A percentile compares a stretch with the other conserved stretches of the same genome.
phyloP scores from a whole-genome alignment of 2,797 vertebrate genomes.

The Fringilla coelebs region DNA sequence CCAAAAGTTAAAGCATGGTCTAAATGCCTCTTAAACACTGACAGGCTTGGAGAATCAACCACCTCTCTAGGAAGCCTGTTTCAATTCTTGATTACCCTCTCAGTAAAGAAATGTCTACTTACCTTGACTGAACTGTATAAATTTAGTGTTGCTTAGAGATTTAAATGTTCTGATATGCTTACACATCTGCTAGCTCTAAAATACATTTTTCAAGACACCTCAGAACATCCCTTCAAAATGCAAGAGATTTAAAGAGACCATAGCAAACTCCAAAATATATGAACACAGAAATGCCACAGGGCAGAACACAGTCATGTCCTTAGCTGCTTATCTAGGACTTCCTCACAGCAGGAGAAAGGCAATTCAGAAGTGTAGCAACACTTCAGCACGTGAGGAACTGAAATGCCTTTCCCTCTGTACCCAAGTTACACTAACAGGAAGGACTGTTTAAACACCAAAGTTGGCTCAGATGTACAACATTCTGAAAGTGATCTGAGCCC shows the following conservation, averaged over 20 bases:
- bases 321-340: not conserved
- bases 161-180: not conserved
- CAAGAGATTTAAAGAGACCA: not conserved
- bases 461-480: not conserved
- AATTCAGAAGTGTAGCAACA: rapidly evolving
- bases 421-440: not conserved
- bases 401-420: not conserved
- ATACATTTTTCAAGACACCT: not conserved
- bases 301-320: not conserved
- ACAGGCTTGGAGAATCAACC: not conserved
- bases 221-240: not conserved
- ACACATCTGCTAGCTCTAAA: not conserved
- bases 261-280: not conserved
- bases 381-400: not conserved
- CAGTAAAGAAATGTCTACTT: not conserved
- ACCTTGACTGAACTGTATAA: not conserved
- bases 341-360: not conserved
- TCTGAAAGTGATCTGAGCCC: constrained; percentile 40
- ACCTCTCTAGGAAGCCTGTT: not conserved
- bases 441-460: not conserved
- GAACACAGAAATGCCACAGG: not conserved
- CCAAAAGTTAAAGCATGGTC: not conserved
- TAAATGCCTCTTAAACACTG: not conserved
- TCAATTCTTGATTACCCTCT: not conserved
- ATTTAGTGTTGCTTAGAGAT: not conserved